Evolutionary conservation across 1,140 invertebrate species (phyloP), one percentile per base, ranked within the genome.

Genomic region (Drosophila sulfurigaster): DNA sequence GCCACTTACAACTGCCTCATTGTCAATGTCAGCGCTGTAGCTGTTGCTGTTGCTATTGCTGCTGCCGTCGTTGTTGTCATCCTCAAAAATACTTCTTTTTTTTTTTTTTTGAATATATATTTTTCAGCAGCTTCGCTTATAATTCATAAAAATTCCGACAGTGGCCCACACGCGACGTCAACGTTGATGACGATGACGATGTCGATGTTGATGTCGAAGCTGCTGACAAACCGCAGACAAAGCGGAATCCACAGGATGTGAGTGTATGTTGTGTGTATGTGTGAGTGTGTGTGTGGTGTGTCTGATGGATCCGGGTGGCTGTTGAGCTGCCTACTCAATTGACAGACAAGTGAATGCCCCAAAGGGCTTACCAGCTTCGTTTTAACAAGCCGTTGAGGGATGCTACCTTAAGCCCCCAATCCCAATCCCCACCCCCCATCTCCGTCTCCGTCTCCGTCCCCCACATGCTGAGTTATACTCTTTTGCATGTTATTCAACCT

Each of bases 1-100:
- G 83, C 71, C 82, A 87, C 83, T 87, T 87, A 87, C 80, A 82
- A 87, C 82, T 80, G 82, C 76, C 79, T 79, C 82, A 86, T 87
- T 87, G 83, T 80, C 82, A 87, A 87, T 87, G 82, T 88, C 82
- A 82, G 57, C 46, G 57, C 43, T 43, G n/a, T 43, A n/a, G 41
- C 41, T 43, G 38, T n/a, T 11, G 38, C 30, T 32, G 30, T 32
- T 32, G 30, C 32, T 8, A 32, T 32, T 32, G 35, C 35, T 56
- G 51, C 35, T 38, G 52, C 35, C 35, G 10, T 8, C 6, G 7
- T 20, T 45, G 52, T 66, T 56, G 63, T 78, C 80, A 72, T 87
- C 43, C 82, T 76, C 70, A n/a, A 67, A 72, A 59, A 69, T 70
- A 10, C 32, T 59, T 20, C 41, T 69, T 70, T 82, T 75, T 25